Base-by-base conservation (phyloP, 2,113 vertebrate genomes). In the Nanger granti region DNA sequence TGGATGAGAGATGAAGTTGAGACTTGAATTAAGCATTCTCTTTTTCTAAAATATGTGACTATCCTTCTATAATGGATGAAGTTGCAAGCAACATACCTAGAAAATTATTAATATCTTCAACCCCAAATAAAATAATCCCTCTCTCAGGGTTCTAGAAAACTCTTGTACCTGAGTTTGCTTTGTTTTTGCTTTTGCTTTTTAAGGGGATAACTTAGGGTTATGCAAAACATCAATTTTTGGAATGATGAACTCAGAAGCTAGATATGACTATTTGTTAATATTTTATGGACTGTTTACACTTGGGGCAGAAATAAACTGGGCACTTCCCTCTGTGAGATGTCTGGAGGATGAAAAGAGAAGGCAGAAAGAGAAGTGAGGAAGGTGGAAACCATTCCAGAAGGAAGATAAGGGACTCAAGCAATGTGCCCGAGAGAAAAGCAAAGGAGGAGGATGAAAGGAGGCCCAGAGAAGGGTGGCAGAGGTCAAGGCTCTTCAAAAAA, bases 371-470 rank as follows among this genome's bases (percentile, higher is more conserved):
- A 60, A 76, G 79, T 79, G 41, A 93, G 41, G 34, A 69, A 47
- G 20, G 18, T 73, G 89, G 17, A 86, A 66, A 93, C 44, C 79
- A 79, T 96, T 93, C 41, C 12, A 92, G n/a, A 59, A 34, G 84
- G 20, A 47, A 85, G 12, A 8, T 22, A 29, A 93, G 83, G 57
- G 31, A 47, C 18, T 93, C 34, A 34, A 85, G 95, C 18, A 20
- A 44, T 93, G 4, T 59, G 24, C 57, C 96, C 82, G 87, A 83
- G 95, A 76, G 31, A 87, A 49, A 89, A 93, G n/a, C 7, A 90
- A 95, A 95, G 91, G 37, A 91, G 62, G 96, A 89, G 69, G 85
- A 95, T 95, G 93, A 96, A 97, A 97, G 73, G 85, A 97, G 62
- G 76, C 69, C 86, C 92, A 76, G 47, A 29, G 84, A 94, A 96